Evolutionary conservation across 35 echinoderm and acorn worm species (phyloP).

Genomic region (Ophiothrix spiculata): DNA sequence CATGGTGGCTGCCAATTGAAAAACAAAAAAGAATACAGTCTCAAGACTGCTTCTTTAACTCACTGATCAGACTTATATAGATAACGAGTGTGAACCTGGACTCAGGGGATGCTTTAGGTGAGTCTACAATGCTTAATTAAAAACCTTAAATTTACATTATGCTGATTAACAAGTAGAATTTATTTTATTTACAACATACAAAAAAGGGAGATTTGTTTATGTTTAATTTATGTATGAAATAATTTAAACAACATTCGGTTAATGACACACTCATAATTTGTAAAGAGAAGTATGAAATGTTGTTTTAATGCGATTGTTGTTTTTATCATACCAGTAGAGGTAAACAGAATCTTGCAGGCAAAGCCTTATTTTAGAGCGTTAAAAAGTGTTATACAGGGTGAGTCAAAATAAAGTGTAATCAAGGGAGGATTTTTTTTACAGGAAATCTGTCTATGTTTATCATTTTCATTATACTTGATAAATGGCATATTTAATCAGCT

Average conservation of each 20-base stretch:
- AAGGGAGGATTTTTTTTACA: no score
- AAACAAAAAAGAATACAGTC: conserved; percentile 5
- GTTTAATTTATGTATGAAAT: no score
- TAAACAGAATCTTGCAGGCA: background rate
- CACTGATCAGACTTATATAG: background rate
- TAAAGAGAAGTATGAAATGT: no score
- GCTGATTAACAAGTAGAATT: no score
- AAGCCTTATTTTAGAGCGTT: background rate
- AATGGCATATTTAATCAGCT: no score
- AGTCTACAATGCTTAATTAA: conserved; percentile 8
- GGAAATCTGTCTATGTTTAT: no score
- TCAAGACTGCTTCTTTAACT: conserved; percentile 2
- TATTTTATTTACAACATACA: no score
- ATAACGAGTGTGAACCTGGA: background rate
- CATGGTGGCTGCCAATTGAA: background rate
- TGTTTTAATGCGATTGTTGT: background rate
- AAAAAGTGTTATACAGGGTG: background rate
- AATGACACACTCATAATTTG: no score
- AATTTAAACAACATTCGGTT: no score
- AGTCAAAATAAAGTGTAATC: no score
- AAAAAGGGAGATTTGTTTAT: no score
- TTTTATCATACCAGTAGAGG: background rate
- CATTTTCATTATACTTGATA: no score
- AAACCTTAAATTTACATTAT: background rate
- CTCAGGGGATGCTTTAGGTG: background rate